phyloP scores from a whole-genome alignment of 2,113 vertebrate genomes.

The Vidua chalybeata region DNA sequence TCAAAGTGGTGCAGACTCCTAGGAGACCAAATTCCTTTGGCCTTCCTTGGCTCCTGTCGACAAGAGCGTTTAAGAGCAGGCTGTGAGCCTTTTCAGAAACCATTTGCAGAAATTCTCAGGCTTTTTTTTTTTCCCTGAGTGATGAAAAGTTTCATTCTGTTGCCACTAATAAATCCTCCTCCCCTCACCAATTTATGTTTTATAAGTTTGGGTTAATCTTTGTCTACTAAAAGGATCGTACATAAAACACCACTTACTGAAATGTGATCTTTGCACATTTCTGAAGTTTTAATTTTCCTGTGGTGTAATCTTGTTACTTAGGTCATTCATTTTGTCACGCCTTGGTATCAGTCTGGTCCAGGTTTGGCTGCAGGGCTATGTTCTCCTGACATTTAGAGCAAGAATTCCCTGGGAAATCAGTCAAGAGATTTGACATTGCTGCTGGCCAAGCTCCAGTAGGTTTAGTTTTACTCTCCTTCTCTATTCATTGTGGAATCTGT shows the following conservation, averaged over 20 bases:
- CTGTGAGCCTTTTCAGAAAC: conserved; percentile 21
- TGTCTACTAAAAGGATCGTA: conserved; percentile 30
- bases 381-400: conserved; percentile 79
- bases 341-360: conserved; percentile 41
- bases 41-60: neutral
- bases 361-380: conserved; percentile 58
- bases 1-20: neutral
- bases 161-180: neutral
- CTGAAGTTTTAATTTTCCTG: conserved; percentile 42
- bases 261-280: conserved; percentile 51
- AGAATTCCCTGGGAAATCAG: conserved; percentile 81
- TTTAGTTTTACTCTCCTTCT: conserved; percentile 73
- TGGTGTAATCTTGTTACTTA: conserved; percentile 12
- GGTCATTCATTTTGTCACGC: conserved; percentile 62
- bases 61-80: neutral
- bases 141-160: neutral
- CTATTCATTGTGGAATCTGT: conserved; percentile 48
- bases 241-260: neutral
- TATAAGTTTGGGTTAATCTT: conserved; percentile 5
- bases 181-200: neutral
- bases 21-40: conserved; percentile 52
- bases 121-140: neutral
- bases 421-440: conserved; percentile 77
- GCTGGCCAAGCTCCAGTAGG: conserved; percentile 69
- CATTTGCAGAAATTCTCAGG: neutral